Conservation (phyloP, 2,888 invertebrate species). For the Nemurella pictetii region DNA sequence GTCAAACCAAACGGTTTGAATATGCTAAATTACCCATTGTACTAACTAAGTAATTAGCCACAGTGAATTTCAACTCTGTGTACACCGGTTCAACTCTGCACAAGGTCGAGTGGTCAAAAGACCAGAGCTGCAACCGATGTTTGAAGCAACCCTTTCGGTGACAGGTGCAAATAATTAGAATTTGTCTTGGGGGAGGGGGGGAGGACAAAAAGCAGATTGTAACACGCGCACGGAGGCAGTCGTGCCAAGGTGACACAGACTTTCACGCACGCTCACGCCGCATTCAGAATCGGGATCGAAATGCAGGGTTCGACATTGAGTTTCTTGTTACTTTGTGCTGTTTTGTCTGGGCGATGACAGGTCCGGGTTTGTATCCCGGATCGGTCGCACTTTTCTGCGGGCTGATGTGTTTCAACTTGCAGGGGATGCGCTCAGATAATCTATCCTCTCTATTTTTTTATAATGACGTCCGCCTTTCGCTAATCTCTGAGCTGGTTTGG, state of each 20-base stretch:
- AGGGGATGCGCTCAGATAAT: background rate
- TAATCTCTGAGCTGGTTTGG: background rate
- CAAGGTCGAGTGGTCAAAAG: too few species aligned
- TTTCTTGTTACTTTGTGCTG: too few species aligned
- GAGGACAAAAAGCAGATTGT: background rate
- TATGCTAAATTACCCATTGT: too few species aligned
- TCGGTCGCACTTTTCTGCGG: background rate
- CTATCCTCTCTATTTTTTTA: background rate
- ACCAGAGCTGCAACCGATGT: too few species aligned
- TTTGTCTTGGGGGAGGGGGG: background rate
- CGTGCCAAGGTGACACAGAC: background rate
- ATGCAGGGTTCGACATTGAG: background rate
- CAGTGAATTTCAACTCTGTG: too few species aligned
- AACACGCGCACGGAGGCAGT: background rate
- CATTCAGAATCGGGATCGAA: background rate
- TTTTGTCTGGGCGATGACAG: background rate
- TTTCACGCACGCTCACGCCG: background rate
- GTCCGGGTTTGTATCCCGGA: background rate
- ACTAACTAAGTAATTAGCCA: too few species aligned
- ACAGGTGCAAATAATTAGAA: background rate
- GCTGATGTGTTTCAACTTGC: background rate
- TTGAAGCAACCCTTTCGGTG: background rate
- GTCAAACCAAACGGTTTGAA: too few species aligned
- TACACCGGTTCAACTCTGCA: too few species aligned
- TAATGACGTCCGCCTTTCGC: background rate